A percentile compares a stretch with the other conserved stretches of the same genome.
These are phyloP conservation scores for Idaea aversata DNA, from an alignment of 2,888 invertebrate species.

Conservation along the genomic window DNA sequence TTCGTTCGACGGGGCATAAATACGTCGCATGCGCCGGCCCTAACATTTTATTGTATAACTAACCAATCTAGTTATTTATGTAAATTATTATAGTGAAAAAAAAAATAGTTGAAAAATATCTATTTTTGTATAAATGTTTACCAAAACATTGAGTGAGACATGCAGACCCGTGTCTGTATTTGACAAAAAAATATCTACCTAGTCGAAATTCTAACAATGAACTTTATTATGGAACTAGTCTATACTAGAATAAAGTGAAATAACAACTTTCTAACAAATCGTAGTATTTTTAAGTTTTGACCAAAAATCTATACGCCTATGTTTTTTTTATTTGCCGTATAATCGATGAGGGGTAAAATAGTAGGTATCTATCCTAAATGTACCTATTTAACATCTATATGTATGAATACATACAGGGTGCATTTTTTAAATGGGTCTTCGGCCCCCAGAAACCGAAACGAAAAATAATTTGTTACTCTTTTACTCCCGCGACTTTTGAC, in stretches of 20 bases:
- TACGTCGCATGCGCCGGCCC: background rate
- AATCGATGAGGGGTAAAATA: too few species aligned
- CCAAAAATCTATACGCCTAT: background rate
- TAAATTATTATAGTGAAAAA: background rate
- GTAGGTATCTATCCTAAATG: too few species aligned
- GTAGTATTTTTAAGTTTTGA: background rate
- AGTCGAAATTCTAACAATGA: background rate
- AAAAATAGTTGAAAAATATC: background rate
- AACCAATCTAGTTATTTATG: background rate
- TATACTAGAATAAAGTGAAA: background rate
- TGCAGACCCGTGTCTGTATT: background rate
- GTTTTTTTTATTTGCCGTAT: background rate
- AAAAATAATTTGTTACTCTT: too few species aligned
- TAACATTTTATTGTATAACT: background rate
- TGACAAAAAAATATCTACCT: background rate
- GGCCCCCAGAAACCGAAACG: too few species aligned
- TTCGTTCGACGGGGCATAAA: background rate
- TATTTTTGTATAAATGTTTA: slow-evolving; percentile 1
- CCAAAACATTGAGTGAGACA: background rate
- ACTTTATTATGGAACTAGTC: background rate
- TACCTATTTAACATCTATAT: too few species aligned
- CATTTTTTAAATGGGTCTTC: too few species aligned
- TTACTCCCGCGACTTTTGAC: too few species aligned
- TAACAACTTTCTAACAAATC: background rate
- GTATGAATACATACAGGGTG: too few species aligned